Evolutionary conservation across 2,888 invertebrate species (phyloP).

Genomic region (Agriopis marginaria): DNA sequence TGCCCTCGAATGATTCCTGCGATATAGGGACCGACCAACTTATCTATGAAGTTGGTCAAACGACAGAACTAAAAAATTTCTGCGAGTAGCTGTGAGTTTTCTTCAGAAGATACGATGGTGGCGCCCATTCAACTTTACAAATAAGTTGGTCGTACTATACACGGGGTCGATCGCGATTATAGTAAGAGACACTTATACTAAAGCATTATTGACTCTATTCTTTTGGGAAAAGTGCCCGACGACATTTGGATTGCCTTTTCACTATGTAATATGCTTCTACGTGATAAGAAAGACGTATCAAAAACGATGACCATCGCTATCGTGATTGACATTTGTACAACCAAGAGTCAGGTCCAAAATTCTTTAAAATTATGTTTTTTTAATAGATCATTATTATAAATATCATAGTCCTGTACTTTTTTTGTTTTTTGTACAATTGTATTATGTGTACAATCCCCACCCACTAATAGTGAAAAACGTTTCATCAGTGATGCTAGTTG

Average conservation of each 20-base stretch:
- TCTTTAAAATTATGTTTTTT: no score
- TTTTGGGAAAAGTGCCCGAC: slow-evolving; percentile 31
- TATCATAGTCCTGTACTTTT: no score
- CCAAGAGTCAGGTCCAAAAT: no score
- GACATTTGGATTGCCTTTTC: slow-evolving; percentile 28
- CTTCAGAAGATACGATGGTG: background rate
- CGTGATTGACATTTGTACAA: no score
- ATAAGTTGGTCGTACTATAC: slow-evolving; percentile 33
- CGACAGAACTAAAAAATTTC: background rate
- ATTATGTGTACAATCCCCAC: no score
- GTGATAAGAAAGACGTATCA: background rate
- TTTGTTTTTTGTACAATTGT: no score
- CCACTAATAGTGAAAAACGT: no score
- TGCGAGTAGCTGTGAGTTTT: background rate
- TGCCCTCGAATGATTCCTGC: slow-evolving; percentile 53
- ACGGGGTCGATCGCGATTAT: slow-evolving; percentile 62
- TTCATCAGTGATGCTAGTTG: no score
- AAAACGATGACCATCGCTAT: no score
- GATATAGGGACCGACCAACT: slow-evolving; percentile 47
- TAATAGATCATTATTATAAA: no score
- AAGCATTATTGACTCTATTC: slow-evolving; percentile 43
- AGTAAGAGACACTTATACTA: slow-evolving; percentile 45
- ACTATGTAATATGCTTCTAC: background rate
- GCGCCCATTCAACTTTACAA: background rate
- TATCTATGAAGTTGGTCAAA: background rate